Conservation (phyloP, 2,797 vertebrate species). For the Knipowitschia caucasica region DNA sequence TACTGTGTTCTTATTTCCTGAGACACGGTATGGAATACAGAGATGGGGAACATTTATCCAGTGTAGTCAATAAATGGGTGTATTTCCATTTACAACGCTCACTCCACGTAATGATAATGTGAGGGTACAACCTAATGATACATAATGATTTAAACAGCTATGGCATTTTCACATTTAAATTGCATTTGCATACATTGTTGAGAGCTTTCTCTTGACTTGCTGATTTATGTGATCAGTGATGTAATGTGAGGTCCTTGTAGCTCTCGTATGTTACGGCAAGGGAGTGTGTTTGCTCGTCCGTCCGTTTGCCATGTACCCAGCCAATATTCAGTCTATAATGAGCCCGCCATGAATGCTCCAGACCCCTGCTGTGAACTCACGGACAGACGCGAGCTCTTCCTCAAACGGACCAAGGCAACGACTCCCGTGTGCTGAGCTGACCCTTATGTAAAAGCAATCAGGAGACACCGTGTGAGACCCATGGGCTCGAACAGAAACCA, state of each 20-base stretch:
- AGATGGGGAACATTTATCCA: too few species aligned
- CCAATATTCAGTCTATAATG: conserved; percentile 20
- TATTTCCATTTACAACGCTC: too few species aligned
- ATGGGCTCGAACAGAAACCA: conserved; percentile 1
- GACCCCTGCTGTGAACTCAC: not conserved
- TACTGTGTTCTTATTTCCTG: not conserved
- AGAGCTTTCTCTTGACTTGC: not conserved
- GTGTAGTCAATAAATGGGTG: too few species aligned
- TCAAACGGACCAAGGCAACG: conserved; percentile 16
- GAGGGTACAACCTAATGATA: not conserved
- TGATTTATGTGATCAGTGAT: not conserved
- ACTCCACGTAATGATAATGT: not conserved
- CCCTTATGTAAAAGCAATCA: conserved; percentile 13
- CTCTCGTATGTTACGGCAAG: not conserved
- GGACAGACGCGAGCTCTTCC: not conserved
- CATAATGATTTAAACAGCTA: not conserved
- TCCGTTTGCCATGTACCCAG: not conserved
- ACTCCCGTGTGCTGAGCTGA: conserved; percentile 1
- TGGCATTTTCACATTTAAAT: not conserved
- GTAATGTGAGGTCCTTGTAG: not conserved
- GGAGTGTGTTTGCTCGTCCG: not conserved
- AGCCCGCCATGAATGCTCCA: not conserved
- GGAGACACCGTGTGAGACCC: conserved; percentile 8
- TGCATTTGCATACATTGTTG: not conserved
- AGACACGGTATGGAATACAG: too few species aligned